Evolutionary conservation across 2,888 invertebrate genomes (phyloP).

Genomic region (Eledona agricola): DNA sequence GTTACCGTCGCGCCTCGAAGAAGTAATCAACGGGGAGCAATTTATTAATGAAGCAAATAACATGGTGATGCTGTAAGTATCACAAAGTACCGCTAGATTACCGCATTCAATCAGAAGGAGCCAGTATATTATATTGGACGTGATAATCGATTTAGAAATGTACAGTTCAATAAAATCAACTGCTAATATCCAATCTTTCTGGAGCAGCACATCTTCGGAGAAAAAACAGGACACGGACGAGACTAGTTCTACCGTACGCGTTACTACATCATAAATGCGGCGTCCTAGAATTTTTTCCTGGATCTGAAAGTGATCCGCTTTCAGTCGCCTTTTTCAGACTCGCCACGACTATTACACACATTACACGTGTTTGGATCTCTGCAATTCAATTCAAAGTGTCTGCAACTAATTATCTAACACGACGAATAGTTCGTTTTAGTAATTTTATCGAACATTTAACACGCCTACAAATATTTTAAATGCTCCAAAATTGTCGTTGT

Average conservation of each 20-base stretch:
- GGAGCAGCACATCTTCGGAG: conserved; percentile 11
- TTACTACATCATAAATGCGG: no score
- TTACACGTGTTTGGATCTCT: no score
- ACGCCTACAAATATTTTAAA: no score
- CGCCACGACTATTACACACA: no score
- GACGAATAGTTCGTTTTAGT: no score
- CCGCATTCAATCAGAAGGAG: conserved; percentile 40
- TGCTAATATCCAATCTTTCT: conserved; percentile 14
- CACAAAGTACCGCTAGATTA: conserved; percentile 41
- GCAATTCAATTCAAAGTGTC: no score
- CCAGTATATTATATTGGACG: conserved; percentile 41
- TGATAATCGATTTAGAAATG: conserved; percentile 44
- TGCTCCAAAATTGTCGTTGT: no score
- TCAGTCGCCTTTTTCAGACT: no score
- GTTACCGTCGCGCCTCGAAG: conserved; percentile 30
- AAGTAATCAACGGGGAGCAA: conserved; percentile 39
- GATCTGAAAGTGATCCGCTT: no score
- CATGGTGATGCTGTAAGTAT: conserved; percentile 38
- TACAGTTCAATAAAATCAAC: conserved; percentile 38
- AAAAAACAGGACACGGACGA: conserved; percentile 10
- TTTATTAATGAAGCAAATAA: conserved; percentile 41
- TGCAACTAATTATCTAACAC: no score
- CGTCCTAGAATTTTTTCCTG: no score
- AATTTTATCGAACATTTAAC: no score
- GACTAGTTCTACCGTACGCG: conserved; percentile 3